phyloP scores from a whole-genome alignment of 2,888 invertebrate genomes.

The Nemoura dubitans region DNA sequence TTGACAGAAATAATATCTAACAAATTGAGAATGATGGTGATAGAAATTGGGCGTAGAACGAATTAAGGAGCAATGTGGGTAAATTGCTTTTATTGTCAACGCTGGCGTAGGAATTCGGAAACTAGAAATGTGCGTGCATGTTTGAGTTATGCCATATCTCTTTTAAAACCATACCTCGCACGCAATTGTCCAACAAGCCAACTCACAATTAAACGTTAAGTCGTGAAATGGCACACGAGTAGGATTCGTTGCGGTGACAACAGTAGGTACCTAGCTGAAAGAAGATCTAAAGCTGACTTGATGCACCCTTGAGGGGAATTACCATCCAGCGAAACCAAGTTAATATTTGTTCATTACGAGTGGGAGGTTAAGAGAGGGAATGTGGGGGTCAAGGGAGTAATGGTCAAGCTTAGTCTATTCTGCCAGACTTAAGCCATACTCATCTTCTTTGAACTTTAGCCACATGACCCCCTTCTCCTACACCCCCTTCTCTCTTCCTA shows the following conservation, averaged over 20 bases:
- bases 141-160: background rate
- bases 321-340: conserved; percentile 17
- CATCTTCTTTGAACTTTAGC: conserved; percentile 12
- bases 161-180: background rate
- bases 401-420: conserved; percentile 13
- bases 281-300: background rate
- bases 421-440: background rate
- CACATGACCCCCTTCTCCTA: background rate
- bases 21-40: background rate
- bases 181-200: background rate
- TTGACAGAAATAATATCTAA: background rate
- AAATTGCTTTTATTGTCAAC: background rate
- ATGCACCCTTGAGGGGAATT: background rate
- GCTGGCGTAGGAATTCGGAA: background rate
- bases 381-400: conserved; percentile 23
- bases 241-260: background rate
- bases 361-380: background rate
- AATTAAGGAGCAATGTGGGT: background rate
- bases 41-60: background rate
- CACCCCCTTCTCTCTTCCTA: background rate
- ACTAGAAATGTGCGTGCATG: background rate
- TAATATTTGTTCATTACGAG: conserved; percentile 39
- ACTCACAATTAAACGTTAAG: background rate
- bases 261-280: background rate
- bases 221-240: background rate